These are phyloP conservation scores for Pseudorasbora parva DNA, from an alignment of 2,113 vertebrate species.

Conservation along the genomic window DNA sequence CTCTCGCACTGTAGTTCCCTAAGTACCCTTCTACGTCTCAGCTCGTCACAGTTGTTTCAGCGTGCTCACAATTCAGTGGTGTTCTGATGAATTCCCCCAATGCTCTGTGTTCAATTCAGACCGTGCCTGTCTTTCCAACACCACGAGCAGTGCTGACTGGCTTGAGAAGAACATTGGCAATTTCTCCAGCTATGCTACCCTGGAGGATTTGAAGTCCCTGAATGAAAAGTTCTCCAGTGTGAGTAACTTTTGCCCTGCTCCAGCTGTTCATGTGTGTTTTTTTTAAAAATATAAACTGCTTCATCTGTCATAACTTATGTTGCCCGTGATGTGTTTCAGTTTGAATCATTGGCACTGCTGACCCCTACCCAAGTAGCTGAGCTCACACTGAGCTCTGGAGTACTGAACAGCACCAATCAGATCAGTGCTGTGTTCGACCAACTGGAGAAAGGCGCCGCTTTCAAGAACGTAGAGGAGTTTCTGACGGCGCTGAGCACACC, in stretches of 20 bases:
- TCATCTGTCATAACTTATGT: not conserved
- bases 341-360: not conserved
- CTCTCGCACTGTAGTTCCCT: not conserved
- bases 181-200: conserved; percentile 54
- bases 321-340: not conserved
- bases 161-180: conserved; percentile 56
- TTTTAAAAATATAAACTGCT: too few relatives aligned
- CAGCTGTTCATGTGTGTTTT: too few relatives aligned
- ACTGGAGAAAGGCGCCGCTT: conserved; percentile 32
- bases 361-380: conserved; percentile 6
- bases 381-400: conserved; percentile 45
- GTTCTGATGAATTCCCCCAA: not conserved
- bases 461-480: conserved; percentile 45
- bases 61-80: not conserved
- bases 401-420: not conserved
- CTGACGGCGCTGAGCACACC: conserved; percentile 47
- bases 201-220: conserved; percentile 58
- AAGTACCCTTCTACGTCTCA: not conserved
- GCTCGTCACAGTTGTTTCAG: not conserved
- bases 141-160: conserved; percentile 46
- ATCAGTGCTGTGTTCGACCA: conserved; percentile 21
- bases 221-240: conserved; percentile 63
- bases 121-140: conserved; percentile 57
- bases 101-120: conserved; percentile 50
- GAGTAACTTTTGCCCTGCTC: conserved; percentile 28